Evolutionary conservation across 2,113 vertebrate genomes (phyloP), one percentile per base, ranked within the genome.

Genomic region (Seriola dumerili): DNA sequence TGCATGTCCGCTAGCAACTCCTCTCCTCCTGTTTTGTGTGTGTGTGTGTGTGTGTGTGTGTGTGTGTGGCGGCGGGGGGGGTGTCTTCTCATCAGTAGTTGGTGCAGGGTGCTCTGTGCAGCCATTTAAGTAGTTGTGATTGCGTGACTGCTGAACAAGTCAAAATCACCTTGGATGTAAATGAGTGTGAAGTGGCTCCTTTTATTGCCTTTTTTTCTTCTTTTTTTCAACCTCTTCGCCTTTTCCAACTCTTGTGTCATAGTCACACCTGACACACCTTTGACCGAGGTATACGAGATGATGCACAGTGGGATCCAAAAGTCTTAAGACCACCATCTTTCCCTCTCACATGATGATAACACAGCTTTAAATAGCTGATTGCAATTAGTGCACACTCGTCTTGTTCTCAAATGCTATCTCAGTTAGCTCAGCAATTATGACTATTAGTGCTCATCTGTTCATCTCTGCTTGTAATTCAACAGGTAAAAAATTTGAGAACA

Each of bases 401-500:
- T 36, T 38, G 12, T 34, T 38, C 0, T 62, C 17, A 48, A n/a
- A 14, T n/a, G 44, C 7, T n/a, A 11, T 44, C 57, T 70, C 2
- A 32, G 12, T 23, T 21, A 63, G 19, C 19, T 40, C 34, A 50
- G 25, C 6, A 19, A 2, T 14, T 13, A 12, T 14, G 17, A 25
- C 21, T 38, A 0, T 25, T 6, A 19, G 16, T 55, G 4, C 29
- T 77, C 16, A 40, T 50, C 7, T 44, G 4, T 76, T n/a, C 29
- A 7, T 42, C 12, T 72, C 8, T 55, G 4, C 48, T 25, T 85
- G 25, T 44, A 1, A 73, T 5, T 80, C 48, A 7, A 68, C 78
- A 99, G 98, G 98, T 85, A 99, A 99, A 95, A 98, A 99, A 89
- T 99, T 99, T 95, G 97, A 99, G 91, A 99, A 99, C 94, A 97